phyloP scores from a whole-genome alignment of 2,797 vertebrate species.

The Ctenopoma multispine region DNA sequence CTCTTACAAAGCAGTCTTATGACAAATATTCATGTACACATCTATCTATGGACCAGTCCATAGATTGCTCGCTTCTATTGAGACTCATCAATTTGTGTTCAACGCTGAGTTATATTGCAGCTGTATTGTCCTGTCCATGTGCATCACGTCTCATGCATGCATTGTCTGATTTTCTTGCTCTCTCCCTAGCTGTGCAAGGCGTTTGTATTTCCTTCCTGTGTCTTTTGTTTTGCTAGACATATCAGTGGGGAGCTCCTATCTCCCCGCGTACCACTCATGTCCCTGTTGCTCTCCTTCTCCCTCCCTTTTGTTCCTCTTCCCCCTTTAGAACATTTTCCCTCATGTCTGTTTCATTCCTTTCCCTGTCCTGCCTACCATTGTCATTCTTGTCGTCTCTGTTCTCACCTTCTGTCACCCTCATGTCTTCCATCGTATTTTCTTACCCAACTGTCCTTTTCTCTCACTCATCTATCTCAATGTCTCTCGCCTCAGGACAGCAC shows the following conservation, averaged over 20 bases:
- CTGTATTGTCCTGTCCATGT: constrained; percentile 28
- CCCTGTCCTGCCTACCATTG: neutral
- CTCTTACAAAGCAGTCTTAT: no score
- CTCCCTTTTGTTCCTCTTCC: constrained; percentile 6
- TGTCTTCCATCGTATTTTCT: constrained; percentile 1
- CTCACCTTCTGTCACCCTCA: neutral
- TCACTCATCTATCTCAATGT: constrained; percentile 33
- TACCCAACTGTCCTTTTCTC: neutral
- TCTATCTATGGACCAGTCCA: no score
- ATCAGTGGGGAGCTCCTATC: constrained; percentile 56
- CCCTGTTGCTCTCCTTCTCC: constrained; percentile 25
- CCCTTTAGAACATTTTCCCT: constrained; percentile 10
- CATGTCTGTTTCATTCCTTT: constrained; percentile 3
- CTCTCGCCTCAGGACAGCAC: constrained; percentile 86
- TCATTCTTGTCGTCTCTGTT: constrained; percentile 8
- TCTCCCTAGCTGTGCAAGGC: constrained; percentile 51
- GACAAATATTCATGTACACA: neutral
- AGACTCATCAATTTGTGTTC: neutral
- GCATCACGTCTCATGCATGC: constrained; percentile 46
- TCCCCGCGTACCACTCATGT: constrained; percentile 27
- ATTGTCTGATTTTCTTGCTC: constrained; percentile 46
- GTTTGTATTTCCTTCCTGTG: constrained; percentile 75
- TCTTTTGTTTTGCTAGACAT: constrained; percentile 67
- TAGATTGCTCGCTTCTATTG: no score
- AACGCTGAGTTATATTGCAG: neutral